These are phyloP conservation scores for Halcyon senegalensis DNA, from an alignment of 2,113 vertebrate genomes.

Conservation along the genomic window DNA sequence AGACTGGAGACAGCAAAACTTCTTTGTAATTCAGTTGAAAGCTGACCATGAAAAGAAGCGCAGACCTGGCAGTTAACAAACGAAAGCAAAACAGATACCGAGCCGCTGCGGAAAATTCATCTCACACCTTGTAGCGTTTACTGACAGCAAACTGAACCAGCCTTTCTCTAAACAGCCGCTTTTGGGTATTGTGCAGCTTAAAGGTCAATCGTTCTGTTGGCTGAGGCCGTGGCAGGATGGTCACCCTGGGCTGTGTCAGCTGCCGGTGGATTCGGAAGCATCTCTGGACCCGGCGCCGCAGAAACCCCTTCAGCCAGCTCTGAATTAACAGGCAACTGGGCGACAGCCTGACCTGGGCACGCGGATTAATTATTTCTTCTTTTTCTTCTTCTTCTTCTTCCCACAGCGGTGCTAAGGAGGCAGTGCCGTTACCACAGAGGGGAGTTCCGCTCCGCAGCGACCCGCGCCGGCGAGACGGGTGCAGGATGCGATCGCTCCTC, in stretches of 20 bases:
- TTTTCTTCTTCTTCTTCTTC: no score
- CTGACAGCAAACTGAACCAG: background rate
- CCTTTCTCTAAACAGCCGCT: rapidly evolving
- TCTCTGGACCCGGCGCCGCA: no score
- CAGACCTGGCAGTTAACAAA: background rate
- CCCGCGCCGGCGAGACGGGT: no score
- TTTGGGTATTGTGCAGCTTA: rapidly evolving
- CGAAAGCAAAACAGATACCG: background rate
- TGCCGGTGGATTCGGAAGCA: background rate
- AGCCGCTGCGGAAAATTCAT: background rate
- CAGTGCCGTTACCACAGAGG: rapidly evolving
- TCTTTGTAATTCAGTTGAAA: background rate
- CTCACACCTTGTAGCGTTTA: rapidly evolving
- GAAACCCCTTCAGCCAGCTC: rapidly evolving
- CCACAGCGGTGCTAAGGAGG: rapidly evolving
- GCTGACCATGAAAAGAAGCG: conserved; percentile 15
- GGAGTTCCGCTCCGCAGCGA: background rate
- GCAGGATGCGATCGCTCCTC: background rate
- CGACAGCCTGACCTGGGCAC: background rate
- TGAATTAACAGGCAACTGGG: background rate
- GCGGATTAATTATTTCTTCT: background rate
- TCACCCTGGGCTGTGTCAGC: rapidly evolving
- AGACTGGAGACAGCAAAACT: background rate
- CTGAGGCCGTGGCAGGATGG: background rate
- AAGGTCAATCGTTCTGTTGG: rapidly evolving